Conservation (phyloP, 2,888 invertebrate species). For the Trissolcus brochymenae region DNA sequence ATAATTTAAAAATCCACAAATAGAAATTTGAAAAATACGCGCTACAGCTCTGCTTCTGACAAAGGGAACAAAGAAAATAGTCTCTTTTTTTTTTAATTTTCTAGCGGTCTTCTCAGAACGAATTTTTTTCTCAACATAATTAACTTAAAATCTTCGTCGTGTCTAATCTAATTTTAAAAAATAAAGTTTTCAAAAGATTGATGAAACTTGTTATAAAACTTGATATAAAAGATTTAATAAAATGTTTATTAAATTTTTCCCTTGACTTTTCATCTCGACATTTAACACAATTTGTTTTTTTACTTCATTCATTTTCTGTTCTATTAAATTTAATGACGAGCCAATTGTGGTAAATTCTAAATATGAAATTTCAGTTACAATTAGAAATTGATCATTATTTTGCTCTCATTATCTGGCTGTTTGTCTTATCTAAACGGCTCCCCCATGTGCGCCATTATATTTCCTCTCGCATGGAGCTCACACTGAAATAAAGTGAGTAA, state of each 20-base stretch:
- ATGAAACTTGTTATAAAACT: too few relatives aligned
- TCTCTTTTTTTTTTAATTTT: too few relatives aligned
- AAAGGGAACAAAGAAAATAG: too few relatives aligned
- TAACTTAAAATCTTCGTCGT: too few relatives aligned
- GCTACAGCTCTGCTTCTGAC: too few relatives aligned
- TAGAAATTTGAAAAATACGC: too few relatives aligned
- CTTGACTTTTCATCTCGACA: neutral
- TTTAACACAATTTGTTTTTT: neutral
- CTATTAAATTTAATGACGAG: neutral
- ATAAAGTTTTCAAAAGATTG: too few relatives aligned
- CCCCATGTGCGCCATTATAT: conserved; percentile 42
- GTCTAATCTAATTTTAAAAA: too few relatives aligned
- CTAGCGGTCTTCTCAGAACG: too few relatives aligned
- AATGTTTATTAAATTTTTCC: too few relatives aligned
- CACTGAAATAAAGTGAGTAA: conserved; percentile 52
- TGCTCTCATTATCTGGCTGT: conserved; percentile 42
- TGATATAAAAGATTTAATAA: too few relatives aligned
- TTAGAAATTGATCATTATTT: conserved; percentile 32
- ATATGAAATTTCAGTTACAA: conserved; percentile 3
- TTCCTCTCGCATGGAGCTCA: conserved; percentile 32
- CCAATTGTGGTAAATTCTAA: neutral
- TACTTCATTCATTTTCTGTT: neutral
- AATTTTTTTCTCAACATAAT: too few relatives aligned
- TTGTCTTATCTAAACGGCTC: conserved; percentile 44
- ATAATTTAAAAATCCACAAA: neutral